phyloP scores from a whole-genome alignment of 2,113 vertebrate species.

The Xyrauchen texanus region DNA sequence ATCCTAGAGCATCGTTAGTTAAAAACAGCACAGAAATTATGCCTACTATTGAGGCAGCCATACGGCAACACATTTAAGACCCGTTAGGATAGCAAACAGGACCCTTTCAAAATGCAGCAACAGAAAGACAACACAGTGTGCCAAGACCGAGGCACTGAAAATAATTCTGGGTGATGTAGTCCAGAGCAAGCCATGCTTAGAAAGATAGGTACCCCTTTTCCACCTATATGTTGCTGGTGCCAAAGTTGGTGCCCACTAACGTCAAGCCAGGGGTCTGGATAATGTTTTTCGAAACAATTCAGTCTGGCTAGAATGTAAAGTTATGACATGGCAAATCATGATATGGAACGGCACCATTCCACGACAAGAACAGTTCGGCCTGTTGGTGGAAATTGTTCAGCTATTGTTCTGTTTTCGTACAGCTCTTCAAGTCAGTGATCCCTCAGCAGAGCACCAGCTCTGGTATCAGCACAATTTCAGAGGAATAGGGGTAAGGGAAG shows the following conservation, averaged over 20 bases:
- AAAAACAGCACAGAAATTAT: conserved; percentile 2
- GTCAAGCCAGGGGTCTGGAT: too few species aligned
- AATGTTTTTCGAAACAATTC: too few species aligned
- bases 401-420: too few species aligned
- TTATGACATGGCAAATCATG: too few species aligned
- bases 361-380: too few species aligned
- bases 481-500: conserved; percentile 34
- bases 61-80: background rate
- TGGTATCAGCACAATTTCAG: background rate
- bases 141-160: conserved; percentile 47
- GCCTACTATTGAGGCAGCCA: background rate
- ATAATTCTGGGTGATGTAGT: conserved; percentile 43
- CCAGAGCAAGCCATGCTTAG: conserved; percentile 47
- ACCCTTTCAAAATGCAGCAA: conserved; percentile 35
- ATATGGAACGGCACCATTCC: too few species aligned
- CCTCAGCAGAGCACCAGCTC: conserved; percentile 41
- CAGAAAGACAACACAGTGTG: background rate
- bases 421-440: too few species aligned
- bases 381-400: too few species aligned
- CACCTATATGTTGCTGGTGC: background rate
- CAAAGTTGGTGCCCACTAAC: background rate
- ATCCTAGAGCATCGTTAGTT: background rate
- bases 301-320: too few species aligned
- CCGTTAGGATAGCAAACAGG: conserved; percentile 11
- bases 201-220: conserved; percentile 40